Evolutionary conservation across 2,888 invertebrate genomes (phyloP).

Genomic region (Nycteola revayana): DNA sequence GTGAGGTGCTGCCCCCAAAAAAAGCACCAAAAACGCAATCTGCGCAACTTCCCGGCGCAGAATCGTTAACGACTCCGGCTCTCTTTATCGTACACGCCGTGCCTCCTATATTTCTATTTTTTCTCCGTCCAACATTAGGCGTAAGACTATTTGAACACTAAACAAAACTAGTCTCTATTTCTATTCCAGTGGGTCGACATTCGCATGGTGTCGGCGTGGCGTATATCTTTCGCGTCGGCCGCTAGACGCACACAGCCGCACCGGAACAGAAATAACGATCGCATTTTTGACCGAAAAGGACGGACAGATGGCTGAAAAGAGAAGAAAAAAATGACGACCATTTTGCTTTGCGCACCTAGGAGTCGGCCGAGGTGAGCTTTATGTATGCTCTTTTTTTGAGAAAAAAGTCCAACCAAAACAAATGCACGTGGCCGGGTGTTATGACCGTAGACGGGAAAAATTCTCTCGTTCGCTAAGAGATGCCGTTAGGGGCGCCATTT

Average conservation of each 20-base stretch:
- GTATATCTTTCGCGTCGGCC: slow-evolving; percentile 53
- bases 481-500: slow-evolving; percentile 75
- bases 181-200: slow-evolving; percentile 19
- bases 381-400: slow-evolving; percentile 78
- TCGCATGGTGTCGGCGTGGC: slow-evolving; percentile 37
- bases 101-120: slow-evolving; percentile 82
- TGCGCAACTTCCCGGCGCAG: slow-evolving; percentile 83
- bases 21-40: slow-evolving; percentile 83
- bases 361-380: slow-evolving; percentile 66
- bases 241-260: slow-evolving; percentile 74
- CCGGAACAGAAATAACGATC: slow-evolving; percentile 83
- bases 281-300: slow-evolving; percentile 82
- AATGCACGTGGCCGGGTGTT: slow-evolving; percentile 81
- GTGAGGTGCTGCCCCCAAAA: slow-evolving; percentile 81
- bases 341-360: slow-evolving; percentile 79
- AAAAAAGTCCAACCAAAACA: slow-evolving; percentile 80
- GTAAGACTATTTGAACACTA: slow-evolving; percentile 57
- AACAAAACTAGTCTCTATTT: slow-evolving; percentile 34
- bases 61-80: slow-evolving; percentile 82
- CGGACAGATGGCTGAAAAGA: slow-evolving; percentile 82
- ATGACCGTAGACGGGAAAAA: slow-evolving; percentile 76
- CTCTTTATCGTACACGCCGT: slow-evolving; percentile 80
- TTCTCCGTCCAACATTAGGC: slow-evolving; percentile 74
- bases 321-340: slow-evolving; percentile 82
- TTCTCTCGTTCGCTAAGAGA: slow-evolving; percentile 72